Percentiles rank a stretch among this genome's conserved stretches.
These are phyloP conservation scores for Agrilus biguttatus DNA, from an alignment of 2,888 invertebrate species.

Conservation along the genomic window DNA sequence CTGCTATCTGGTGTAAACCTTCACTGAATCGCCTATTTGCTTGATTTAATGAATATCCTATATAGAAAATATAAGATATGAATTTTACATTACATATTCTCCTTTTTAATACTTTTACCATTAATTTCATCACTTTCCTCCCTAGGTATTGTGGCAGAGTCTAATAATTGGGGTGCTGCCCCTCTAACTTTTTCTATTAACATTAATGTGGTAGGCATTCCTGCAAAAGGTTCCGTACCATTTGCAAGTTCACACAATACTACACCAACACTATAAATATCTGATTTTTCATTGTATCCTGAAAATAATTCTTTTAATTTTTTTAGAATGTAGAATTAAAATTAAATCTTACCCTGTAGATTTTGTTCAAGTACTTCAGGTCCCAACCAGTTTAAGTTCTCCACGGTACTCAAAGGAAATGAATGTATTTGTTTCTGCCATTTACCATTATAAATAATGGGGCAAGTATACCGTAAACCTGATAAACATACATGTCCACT, in stretches of 20 bases:
- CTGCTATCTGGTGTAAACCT: conserved; percentile 63
- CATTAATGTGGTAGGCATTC: conserved; percentile 79
- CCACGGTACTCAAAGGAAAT: conserved; percentile 54
- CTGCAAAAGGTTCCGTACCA: conserved; percentile 76
- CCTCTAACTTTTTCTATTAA: conserved; percentile 80
- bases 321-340: background rate
- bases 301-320: conserved; percentile 1
- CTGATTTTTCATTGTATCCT: conserved; percentile 81
- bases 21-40: conserved; percentile 53
- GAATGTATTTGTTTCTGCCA: conserved; percentile 56
- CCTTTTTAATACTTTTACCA: conserved; percentile 13
- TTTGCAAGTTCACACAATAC: conserved; percentile 79
- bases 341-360: conserved; percentile 19
- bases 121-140: conserved; percentile 26
- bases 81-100: background rate
- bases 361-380: conserved; percentile 78
- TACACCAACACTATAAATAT: conserved; percentile 84
- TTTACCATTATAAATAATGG: conserved; percentile 56
- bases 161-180: conserved; percentile 57
- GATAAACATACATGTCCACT: conserved; percentile 58
- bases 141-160: conserved; percentile 53
- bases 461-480: conserved; percentile 67
- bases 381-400: conserved; percentile 79
- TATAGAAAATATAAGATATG: conserved; percentile 7
- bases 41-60: conserved; percentile 25